These are phyloP conservation scores for Cerceris ruficornis DNA, from an alignment of 2,888 invertebrate species.

Conservation along the genomic window DNA sequence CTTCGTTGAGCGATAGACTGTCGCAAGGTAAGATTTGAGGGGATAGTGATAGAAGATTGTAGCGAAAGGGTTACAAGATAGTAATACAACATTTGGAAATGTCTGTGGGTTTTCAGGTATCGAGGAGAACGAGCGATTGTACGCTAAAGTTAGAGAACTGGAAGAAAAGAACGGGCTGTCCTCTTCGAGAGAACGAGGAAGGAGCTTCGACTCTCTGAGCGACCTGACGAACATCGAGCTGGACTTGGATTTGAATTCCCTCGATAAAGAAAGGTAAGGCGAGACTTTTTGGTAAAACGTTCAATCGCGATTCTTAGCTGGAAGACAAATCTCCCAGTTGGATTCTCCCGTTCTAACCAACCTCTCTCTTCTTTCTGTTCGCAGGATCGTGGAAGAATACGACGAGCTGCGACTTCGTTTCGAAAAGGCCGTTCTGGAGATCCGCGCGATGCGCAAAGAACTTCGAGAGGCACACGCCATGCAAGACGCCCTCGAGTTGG, in stretches of 20 bases:
- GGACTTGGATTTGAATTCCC: conserved; percentile 88
- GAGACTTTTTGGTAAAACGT: conserved; percentile 31
- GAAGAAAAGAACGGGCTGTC: conserved; percentile 85
- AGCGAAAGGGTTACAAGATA: not conserved
- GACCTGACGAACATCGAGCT: conserved; percentile 91
- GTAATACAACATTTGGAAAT: not conserved
- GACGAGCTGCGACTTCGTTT: conserved; percentile 89
- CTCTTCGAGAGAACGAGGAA: conserved; percentile 84
- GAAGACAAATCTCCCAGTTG: not conserved
- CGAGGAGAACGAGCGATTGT: conserved; percentile 90
- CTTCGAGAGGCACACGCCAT: conserved; percentile 90
- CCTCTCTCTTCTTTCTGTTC: not conserved
- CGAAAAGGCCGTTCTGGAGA: conserved; percentile 92
- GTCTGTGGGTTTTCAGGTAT: conserved; percentile 81
- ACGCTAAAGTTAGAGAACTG: conserved; percentile 87
- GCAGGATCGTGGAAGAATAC: conserved; percentile 90
- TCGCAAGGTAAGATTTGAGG: conserved; percentile 82
- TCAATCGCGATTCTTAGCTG: conserved; percentile 13
- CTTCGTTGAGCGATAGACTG: conserved; percentile 86
- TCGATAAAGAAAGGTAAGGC: conserved; percentile 86
- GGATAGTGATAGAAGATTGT: not conserved
- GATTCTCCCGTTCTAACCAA: not conserved
- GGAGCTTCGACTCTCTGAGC: conserved; percentile 90
- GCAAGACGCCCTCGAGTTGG: conserved; percentile 90
- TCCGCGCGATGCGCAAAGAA: conserved; percentile 91